phyloP scores from a whole-genome alignment of 2,888 invertebrate genomes.

The Vesta saturnalis region DNA sequence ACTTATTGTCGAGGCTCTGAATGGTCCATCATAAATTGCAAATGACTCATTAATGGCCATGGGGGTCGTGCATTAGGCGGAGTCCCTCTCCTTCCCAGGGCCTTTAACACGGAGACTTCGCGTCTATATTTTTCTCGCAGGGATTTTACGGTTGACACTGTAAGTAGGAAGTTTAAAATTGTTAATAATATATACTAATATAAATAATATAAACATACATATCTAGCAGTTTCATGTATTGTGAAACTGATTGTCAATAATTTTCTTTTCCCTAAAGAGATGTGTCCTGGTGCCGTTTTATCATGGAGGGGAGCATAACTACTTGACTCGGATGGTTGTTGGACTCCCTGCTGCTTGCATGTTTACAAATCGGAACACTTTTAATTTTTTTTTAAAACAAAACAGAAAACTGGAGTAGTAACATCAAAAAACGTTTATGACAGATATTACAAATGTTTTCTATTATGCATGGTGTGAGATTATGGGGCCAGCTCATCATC shows the following conservation, averaged over 20 bases:
- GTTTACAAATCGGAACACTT: no score
- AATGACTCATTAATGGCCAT: no score
- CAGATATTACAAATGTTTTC: no score
- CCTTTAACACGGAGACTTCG: background rate
- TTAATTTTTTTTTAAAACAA: no score
- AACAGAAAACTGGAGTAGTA: no score
- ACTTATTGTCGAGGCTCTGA: background rate
- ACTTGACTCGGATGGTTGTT: no score
- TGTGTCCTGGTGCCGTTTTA: background rate
- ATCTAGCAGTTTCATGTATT: background rate
- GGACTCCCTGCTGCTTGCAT: no score
- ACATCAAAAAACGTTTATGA: no score
- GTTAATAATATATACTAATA: background rate
- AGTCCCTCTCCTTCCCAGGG: background rate
- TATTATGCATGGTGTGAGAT: no score
- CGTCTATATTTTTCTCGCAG: background rate
- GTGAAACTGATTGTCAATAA: background rate
- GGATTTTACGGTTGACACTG: background rate
- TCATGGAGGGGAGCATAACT: no score
- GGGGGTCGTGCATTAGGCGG: background rate
- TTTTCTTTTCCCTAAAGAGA: background rate
- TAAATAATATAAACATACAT: background rate
- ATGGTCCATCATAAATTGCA: background rate
- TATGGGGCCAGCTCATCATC: no score
- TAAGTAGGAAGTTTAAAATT: slow-evolving; percentile 1